Conservation (phyloP, 1,140 invertebrate genomes). For the Drosophila ananassae region DNA sequence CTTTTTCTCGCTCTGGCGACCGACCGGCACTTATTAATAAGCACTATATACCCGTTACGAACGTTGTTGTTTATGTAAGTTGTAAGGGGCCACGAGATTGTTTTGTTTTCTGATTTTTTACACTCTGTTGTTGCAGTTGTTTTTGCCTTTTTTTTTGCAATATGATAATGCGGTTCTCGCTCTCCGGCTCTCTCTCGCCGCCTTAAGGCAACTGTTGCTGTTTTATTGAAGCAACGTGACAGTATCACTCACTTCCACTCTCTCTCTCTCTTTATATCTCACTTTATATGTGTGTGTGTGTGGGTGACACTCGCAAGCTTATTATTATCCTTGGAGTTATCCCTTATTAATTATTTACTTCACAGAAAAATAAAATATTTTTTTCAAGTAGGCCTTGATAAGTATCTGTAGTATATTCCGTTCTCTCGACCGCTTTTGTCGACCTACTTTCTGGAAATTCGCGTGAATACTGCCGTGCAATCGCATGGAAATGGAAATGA, state of each 20-base stretch:
- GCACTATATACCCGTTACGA: slow-evolving; percentile 33
- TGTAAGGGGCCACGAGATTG: slow-evolving; percentile 8
- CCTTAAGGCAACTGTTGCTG: background rate
- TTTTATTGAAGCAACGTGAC: slow-evolving; percentile 38
- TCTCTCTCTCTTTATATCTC: slow-evolving; percentile 1
- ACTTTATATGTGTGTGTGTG: background rate
- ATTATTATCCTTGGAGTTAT: background rate
- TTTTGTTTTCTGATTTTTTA: slow-evolving; percentile 15
- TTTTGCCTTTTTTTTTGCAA: slow-evolving; percentile 22
- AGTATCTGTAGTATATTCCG: background rate
- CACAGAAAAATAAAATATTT: slow-evolving; percentile 14
- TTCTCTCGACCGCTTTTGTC: slow-evolving; percentile 10
- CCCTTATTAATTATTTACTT: background rate
- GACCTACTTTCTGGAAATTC: slow-evolving; percentile 65
- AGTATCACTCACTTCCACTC: slow-evolving; percentile 23
- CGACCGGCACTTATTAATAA: slow-evolving; percentile 36
- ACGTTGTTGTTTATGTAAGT: slow-evolving; percentile 43
- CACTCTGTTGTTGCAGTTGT: background rate
- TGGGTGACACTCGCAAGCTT: slow-evolving; percentile 3
- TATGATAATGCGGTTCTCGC: slow-evolving; percentile 30
- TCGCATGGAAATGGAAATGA: slow-evolving; percentile 2
- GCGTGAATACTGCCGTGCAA: slow-evolving; percentile 52
- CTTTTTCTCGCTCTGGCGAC: slow-evolving; percentile 6
- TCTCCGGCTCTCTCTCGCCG: background rate
- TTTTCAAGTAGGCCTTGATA: background rate